phyloP scores from a whole-genome alignment of 2,113 vertebrate species.

The Nanger granti region DNA sequence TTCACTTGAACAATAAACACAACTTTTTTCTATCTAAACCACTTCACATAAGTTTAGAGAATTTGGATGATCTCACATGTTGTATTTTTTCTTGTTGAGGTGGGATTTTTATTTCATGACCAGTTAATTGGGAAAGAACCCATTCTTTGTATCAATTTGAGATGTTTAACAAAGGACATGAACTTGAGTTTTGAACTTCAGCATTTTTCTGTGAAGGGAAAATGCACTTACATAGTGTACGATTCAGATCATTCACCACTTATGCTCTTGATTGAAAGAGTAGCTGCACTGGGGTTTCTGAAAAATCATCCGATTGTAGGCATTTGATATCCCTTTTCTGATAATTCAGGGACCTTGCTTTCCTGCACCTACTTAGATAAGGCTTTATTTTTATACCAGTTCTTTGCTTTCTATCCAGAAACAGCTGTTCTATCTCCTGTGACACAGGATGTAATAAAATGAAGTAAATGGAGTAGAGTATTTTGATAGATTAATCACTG shows the following conservation, averaged over 20 bases:
- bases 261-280: neutral
- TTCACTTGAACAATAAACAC: neutral
- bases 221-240: neutral
- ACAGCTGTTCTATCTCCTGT: conserved; percentile 70
- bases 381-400: conserved; percentile 46
- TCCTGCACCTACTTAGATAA: conserved; percentile 48
- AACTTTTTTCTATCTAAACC: neutral
- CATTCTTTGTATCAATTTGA: neutral
- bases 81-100: neutral
- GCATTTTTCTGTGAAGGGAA: neutral
- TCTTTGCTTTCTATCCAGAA: conserved; percentile 59
- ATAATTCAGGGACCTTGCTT: conserved; percentile 12
- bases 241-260: neutral
- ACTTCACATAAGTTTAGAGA: neutral
- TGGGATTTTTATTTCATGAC: neutral
- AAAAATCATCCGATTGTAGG: conserved; percentile 13
- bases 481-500: conserved; percentile 74
- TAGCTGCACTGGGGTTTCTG: conserved; percentile 1
- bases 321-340: conserved; percentile 43
- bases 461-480: conserved; percentile 64
- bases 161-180: neutral
- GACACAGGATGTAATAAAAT: conserved; percentile 71
- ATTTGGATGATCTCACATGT: neutral
- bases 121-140: neutral
- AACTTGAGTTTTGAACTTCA: neutral